These are phyloP conservation scores for Virgularia gustaviana DNA, from an alignment of 92 coral and sea anemone genomes.

Conservation along the genomic window DNA sequence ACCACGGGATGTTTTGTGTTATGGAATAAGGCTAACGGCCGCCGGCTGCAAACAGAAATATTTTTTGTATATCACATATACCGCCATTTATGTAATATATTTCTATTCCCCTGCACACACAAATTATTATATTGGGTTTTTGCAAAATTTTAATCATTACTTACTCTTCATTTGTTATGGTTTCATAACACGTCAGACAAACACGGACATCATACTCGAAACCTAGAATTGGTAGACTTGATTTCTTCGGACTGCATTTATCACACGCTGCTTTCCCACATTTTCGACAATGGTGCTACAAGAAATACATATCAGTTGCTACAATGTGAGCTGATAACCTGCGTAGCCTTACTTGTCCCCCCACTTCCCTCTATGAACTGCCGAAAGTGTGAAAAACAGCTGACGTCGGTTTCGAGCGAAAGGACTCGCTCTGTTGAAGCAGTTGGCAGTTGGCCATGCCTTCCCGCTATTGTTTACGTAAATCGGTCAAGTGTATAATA, in stretches of 20 bases:
- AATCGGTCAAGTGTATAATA: no score
- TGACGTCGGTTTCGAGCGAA: no score
- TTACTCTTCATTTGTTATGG: constrained; percentile 87
- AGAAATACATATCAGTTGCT: no score
- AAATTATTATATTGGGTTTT: background rate
- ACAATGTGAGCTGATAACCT: no score
- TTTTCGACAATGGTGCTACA: constrained; percentile 92
- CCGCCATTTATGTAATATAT: background rate
- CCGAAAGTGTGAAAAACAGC: no score
- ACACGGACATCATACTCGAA: constrained; percentile 85
- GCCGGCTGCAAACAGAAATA: constrained; percentile 61
- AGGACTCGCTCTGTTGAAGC: no score
- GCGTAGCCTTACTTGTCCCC: no score
- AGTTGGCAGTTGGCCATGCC: no score
- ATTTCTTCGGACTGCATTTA: constrained; percentile 72
- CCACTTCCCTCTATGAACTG: no score
- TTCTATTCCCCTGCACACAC: background rate
- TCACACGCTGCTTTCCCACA: constrained; percentile 97
- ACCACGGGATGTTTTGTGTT: constrained; percentile 85
- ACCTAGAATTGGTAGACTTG: constrained; percentile 81
- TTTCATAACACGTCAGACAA: constrained; percentile 79
- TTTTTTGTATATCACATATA: background rate
- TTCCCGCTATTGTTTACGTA: no score
- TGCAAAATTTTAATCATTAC: constrained; percentile 20
- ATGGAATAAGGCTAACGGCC: constrained; percentile 73